phyloP scores from a whole-genome alignment of 2,797 vertebrate species.

The Rallus crepitans region DNA sequence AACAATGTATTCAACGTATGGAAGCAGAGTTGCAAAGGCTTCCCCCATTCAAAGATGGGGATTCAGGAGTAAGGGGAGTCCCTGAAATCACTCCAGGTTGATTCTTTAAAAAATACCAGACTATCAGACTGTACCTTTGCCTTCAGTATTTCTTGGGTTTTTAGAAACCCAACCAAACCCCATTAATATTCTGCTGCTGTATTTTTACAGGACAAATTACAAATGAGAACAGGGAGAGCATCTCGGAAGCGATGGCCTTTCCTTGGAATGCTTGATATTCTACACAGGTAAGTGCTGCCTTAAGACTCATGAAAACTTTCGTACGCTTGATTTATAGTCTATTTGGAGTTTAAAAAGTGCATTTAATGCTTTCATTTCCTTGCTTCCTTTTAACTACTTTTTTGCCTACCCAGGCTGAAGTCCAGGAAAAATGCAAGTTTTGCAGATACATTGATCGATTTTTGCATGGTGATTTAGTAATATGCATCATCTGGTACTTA shows the following conservation, averaged over 20 bases:
- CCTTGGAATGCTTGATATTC: slow-evolving; percentile 1
- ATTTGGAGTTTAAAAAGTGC: background rate
- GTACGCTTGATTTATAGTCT: background rate
- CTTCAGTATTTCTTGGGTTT: background rate
- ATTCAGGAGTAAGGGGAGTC: background rate
- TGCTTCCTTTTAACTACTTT: background rate
- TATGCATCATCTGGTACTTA: background rate
- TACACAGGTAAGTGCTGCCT: background rate
- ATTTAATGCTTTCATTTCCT: slow-evolving; percentile 15
- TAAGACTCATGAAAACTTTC: background rate
- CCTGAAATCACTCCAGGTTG: background rate
- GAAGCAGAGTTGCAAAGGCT: background rate
- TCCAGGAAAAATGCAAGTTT: slow-evolving; percentile 37
- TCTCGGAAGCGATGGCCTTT: background rate
- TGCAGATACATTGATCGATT: background rate
- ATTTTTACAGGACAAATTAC: background rate
- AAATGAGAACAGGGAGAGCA: background rate
- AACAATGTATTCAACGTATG: background rate
- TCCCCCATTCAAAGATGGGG: no score
- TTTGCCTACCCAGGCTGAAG: background rate
- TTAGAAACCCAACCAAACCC: background rate
- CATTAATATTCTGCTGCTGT: background rate
- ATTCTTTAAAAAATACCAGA: background rate
- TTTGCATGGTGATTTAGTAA: slow-evolving; percentile 15
- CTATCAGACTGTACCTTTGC: background rate